Conservation (phyloP, 2,113 vertebrate genomes). For the Pycnonotus jocosus region DNA sequence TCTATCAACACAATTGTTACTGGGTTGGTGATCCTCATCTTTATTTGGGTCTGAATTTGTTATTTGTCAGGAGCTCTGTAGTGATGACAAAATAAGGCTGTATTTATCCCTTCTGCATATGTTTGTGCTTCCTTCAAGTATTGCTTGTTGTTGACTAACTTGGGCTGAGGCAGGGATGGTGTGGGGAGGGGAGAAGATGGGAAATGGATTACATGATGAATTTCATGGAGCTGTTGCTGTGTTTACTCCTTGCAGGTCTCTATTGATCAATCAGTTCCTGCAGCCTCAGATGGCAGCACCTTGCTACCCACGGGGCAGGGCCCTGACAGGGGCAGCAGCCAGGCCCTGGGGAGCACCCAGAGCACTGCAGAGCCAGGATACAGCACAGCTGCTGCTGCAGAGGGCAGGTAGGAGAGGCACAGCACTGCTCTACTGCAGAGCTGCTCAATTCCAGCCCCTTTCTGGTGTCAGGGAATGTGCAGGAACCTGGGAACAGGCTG, state of each 20-base stretch:
- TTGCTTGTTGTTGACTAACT: not conserved
- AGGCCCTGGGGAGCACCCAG: slow-evolving; percentile 56
- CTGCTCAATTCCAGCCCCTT: not conserved
- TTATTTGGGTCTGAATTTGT: not conserved
- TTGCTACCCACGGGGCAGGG: slow-evolving; percentile 57
- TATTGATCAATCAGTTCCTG: slow-evolving; percentile 71
- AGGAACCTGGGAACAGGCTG: not conserved
- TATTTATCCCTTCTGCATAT: not conserved
- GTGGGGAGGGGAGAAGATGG: not conserved
- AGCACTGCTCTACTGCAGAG: not conserved
- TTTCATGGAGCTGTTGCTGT: not conserved
- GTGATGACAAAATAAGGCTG: not conserved
- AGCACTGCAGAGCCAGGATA: slow-evolving; percentile 67
- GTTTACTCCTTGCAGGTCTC: slow-evolving; percentile 71
- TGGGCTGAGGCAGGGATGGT: not conserved
- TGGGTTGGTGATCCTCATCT: not conserved
- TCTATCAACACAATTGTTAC: not conserved
- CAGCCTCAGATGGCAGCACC: slow-evolving; percentile 60
- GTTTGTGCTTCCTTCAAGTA: not conserved
- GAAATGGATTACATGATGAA: not conserved
- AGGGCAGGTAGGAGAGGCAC: slow-evolving; percentile 74
- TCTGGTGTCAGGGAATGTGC: not conserved
- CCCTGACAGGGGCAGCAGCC: slow-evolving; percentile 59
- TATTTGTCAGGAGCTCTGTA: not conserved
- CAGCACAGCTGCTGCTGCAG: slow-evolving; percentile 52